Percentiles rank a stretch among this genome's conserved stretches.
Conservation (phyloP, 2,888 invertebrate genomes). For the Brachynemurus nebulosus region DNA sequence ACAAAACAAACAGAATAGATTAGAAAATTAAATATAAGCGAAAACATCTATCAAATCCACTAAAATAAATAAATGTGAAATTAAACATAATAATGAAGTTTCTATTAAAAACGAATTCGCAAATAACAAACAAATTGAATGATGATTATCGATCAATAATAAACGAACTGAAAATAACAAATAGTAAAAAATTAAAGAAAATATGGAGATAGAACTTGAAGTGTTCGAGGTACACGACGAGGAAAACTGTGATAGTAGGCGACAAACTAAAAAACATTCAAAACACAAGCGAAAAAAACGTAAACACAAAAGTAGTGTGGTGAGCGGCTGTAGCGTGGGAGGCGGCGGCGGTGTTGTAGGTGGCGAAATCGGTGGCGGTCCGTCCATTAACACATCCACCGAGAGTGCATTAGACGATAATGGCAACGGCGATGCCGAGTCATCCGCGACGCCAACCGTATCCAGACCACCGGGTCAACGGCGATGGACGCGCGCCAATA, state of each 20-base stretch:
- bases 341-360: not conserved
- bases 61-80: not conserved
- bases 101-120: not conserved
- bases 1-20: too few relatives aligned
- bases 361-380: not conserved
- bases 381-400: not conserved
- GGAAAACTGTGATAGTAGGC: constrained; percentile 26
- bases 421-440: constrained; percentile 13
- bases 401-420: constrained; percentile 6
- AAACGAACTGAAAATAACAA: not conserved
- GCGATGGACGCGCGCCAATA: constrained; percentile 30
- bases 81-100: too few relatives aligned
- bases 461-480: constrained; percentile 21
- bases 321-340: constrained; percentile 1
- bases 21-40: too few relatives aligned
- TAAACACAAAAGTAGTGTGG: constrained; percentile 25
- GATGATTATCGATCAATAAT: not conserved
- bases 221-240: constrained; percentile 35
- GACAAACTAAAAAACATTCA: too few relatives aligned
- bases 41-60: too few relatives aligned
- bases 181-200: not conserved
- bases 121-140: constrained; percentile 1
- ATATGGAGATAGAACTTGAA: constrained; percentile 37
- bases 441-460: not conserved
- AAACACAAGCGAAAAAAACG: constrained; percentile 32